phyloP scores from a whole-genome alignment of 2,797 vertebrate genomes.

The Eremophila alpestris region DNA sequence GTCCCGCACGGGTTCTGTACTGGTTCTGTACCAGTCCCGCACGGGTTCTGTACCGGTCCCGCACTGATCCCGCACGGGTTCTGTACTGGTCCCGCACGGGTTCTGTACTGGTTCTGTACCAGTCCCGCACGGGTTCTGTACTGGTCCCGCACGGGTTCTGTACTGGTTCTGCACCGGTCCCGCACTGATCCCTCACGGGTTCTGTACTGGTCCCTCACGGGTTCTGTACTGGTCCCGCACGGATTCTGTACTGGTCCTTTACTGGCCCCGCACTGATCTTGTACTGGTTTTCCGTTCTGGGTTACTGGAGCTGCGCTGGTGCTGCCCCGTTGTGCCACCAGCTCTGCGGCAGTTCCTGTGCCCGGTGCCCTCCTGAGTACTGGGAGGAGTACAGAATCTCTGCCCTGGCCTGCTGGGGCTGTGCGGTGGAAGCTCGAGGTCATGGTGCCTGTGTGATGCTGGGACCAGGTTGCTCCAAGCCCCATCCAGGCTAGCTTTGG shows the following conservation, averaged over 20 bases:
- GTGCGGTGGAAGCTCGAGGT: not conserved
- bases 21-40: rapidly evolving
- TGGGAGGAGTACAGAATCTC: not conserved
- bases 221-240: rapidly evolving
- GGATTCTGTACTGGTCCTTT: rapidly evolving
- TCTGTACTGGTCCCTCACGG: rapidly evolving
- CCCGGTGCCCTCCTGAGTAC: rapidly evolving
- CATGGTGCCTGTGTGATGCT: not conserved
- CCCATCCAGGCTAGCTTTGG: rapidly evolving
- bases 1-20: rapidly evolving
- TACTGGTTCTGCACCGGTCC: rapidly evolving
- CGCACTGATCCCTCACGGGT: rapidly evolving
- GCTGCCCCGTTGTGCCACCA: rapidly evolving
- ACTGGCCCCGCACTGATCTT: not conserved
- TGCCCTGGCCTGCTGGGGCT: rapidly evolving
- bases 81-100: rapidly evolving
- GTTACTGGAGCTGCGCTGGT: not conserved
- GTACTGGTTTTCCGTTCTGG: not conserved
- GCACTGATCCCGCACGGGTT: rapidly evolving
- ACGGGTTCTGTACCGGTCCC: too few species aligned
- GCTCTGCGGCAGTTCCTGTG: rapidly evolving
- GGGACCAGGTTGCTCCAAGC: not conserved
- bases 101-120: rapidly evolving
- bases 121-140: rapidly evolving
- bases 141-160: too few species aligned